Conservation (phyloP, 1,140 invertebrate species). For the Drosophila bocqueti region DNA sequence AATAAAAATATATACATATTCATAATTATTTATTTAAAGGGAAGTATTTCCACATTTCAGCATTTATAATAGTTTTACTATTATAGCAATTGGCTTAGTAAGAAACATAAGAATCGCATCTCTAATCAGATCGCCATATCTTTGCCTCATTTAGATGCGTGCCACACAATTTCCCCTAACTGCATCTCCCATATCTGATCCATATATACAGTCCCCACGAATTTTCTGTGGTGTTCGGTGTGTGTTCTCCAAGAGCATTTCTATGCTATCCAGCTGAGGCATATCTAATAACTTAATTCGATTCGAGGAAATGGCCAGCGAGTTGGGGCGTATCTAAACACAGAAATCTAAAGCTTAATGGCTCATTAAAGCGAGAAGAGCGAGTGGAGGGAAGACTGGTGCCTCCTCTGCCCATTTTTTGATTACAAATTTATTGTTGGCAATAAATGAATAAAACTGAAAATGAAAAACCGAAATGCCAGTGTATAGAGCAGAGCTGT, state of each 20-base stretch:
- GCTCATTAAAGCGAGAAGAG: slow-evolving; percentile 67
- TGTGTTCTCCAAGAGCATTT: slow-evolving; percentile 41
- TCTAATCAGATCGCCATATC: slow-evolving; percentile 16
- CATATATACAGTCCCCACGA: slow-evolving; percentile 23
- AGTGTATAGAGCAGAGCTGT: slow-evolving; percentile 11
- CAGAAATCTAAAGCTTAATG: slow-evolving; percentile 82
- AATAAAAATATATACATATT: too few relatives aligned
- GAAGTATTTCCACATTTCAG: not conserved
- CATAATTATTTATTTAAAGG: too few relatives aligned
- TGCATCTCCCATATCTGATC: slow-evolving; percentile 35
- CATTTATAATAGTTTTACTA: too few relatives aligned
- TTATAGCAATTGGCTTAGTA: not conserved
- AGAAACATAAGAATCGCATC: slow-evolving; percentile 2
- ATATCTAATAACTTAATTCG: slow-evolving; percentile 82
- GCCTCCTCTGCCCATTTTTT: slow-evolving; percentile 26
- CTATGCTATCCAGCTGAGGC: slow-evolving; percentile 58
- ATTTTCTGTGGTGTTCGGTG: not conserved
- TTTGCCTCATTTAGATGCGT: slow-evolving; percentile 18
- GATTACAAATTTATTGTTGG: slow-evolving; percentile 80
- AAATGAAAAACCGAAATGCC: slow-evolving; percentile 61
- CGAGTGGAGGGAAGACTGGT: not conserved
- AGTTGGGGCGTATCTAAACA: slow-evolving; percentile 73
- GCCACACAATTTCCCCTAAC: slow-evolving; percentile 16
- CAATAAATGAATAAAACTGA: slow-evolving; percentile 74
- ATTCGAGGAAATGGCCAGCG: slow-evolving; percentile 69